A percentile compares a stretch with the other conserved stretches of the same genome.
Evolutionary conservation across 2,113 vertebrate genomes (phyloP).

Genomic region (Gavialis gangeticus): DNA sequence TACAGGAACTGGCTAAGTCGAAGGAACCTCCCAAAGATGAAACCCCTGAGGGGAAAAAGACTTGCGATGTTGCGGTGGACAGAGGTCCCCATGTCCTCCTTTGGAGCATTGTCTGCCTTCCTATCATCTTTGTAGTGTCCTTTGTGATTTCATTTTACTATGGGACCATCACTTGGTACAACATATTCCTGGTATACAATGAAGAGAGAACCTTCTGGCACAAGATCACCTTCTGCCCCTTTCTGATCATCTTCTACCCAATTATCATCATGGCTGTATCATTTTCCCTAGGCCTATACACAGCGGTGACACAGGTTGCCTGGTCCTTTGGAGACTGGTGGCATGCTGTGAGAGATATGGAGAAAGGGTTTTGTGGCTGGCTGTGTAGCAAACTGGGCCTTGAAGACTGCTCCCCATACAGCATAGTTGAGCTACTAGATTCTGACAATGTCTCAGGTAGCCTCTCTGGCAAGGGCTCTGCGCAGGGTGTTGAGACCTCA

Average conservation of each 20-base stretch:
- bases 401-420: constrained; percentile 97
- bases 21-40: constrained; percentile 87
- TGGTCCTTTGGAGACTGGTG: constrained; percentile 97
- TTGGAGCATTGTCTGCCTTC: constrained; percentile 95
- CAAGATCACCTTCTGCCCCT: constrained; percentile 95
- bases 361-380: constrained; percentile 99
- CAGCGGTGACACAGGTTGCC: constrained; percentile 91
- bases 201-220: constrained; percentile 99
- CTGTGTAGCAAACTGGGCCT: constrained; percentile 94
- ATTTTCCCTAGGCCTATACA: constrained; percentile 91
- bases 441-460: constrained; percentile 92
- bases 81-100: constrained; percentile 92
- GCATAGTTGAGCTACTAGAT: constrained; percentile 95
- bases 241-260: constrained; percentile 96
- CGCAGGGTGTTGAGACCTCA: constrained; percentile 89
- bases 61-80: constrained; percentile 85
- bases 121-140: constrained; percentile 92
- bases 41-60: constrained; percentile 73
- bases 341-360: constrained; percentile 92
- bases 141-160: constrained; percentile 98
- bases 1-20: constrained; percentile 92
- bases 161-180: constrained; percentile 99
- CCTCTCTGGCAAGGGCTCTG: constrained; percentile 87
- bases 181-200: constrained; percentile 97
- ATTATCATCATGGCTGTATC: constrained; percentile 94